Base-by-base conservation (phyloP, 2,113 vertebrate genomes). In the Micronycteris hirsuta region DNA sequence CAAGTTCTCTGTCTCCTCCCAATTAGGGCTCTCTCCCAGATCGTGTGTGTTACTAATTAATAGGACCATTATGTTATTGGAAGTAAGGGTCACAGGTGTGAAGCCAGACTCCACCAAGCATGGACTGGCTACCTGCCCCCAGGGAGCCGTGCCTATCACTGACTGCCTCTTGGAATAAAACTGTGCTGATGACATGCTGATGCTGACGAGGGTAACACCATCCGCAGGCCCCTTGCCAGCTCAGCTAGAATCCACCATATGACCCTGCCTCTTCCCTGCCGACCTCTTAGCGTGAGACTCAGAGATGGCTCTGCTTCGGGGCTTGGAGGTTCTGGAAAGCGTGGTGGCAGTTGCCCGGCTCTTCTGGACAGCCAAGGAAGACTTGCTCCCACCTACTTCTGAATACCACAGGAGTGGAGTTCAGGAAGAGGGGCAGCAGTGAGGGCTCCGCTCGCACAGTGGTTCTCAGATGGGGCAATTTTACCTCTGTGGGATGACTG, bases 381-480 rank as follows among this genome's bases (percentile, higher is more conserved):
- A 31, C 20, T 4, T 12, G 33, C 17, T 31, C 1, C 31, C 36
- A 10, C 41, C 19, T 33, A n/a, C 33, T 63, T 43, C 56, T n/a
- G 67, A 81, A 36, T 33, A 22, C 31, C 1, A 0, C 0, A 26
- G 52, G 24, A 49, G 17, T 11, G 33, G 2, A 17, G 31, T 2
- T 17, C 36, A 54, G 56, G 17, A 7, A 19, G 31, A 52, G 19
- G 17, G 38, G 26, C 9, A 45, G 80, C 7, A 4, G 10, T 0
- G 19, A 36, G 1, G 49, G 24, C 28, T 36, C 8, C 10, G 22
- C 36, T 19, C 5, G 12, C 71, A 22, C 11, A 24, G 43, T 45
- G 36, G 6, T 22, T 56, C 70, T 56, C 80, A 43, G 19, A 12
- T 4, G 8, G 36, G 45, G 9, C 4, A 10, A 7, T 36, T 36